Evolutionary conservation across 2,888 invertebrate species (phyloP).

Genomic region (Lithosia quadra): DNA sequence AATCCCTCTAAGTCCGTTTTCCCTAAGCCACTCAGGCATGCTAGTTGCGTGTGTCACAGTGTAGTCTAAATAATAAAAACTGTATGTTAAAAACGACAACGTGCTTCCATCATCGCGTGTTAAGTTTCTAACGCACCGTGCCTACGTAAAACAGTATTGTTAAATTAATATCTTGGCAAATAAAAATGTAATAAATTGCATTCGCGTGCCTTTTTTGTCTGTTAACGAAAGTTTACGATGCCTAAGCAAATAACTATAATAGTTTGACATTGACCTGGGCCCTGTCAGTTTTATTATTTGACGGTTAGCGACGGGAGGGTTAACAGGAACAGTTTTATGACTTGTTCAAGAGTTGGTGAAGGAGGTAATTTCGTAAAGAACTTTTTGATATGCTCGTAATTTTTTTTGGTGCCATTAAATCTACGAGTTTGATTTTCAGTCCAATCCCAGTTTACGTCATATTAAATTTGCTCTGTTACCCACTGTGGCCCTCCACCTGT

Average conservation of each 20-base stretch:
- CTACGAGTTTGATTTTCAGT: too few species aligned
- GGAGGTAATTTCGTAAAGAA: neutral
- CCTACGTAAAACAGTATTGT: conserved; percentile 7
- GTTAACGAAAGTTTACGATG: conserved; percentile 46
- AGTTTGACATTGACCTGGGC: conserved; percentile 45
- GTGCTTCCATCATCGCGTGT: conserved; percentile 17
- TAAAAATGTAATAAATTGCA: conserved; percentile 52
- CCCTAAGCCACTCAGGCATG: neutral
- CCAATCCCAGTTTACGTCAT: too few species aligned
- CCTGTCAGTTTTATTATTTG: neutral
- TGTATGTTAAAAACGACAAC: neutral
- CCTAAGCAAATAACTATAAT: conserved; percentile 37
- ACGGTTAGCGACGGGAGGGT: neutral
- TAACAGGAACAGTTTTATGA: conserved; percentile 3
- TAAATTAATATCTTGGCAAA: conserved; percentile 39
- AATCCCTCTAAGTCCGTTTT: too few species aligned
- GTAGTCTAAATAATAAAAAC: neutral
- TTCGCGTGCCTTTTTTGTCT: conserved; percentile 50
- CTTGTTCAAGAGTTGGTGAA: neutral
- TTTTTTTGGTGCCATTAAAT: too few species aligned
- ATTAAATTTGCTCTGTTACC: too few species aligned
- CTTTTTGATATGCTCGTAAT: neutral
- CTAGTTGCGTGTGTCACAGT: neutral
- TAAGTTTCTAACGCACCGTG: neutral
- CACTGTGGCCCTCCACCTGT: too few species aligned